phyloP scores from a whole-genome alignment of 2,888 invertebrate genomes.

The Deilephila porcellus region DNA sequence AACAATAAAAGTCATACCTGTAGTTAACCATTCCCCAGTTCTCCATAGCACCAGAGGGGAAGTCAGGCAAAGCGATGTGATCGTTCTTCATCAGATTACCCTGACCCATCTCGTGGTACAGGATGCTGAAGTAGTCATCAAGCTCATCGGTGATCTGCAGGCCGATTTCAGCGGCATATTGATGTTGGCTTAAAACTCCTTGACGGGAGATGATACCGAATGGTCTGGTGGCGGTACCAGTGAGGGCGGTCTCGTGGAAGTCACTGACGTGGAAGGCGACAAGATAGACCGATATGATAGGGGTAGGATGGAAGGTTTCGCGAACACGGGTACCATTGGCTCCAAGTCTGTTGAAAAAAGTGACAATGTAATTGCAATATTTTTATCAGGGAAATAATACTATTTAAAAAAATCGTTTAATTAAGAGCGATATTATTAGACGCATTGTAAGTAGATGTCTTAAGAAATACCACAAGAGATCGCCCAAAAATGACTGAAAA shows the following conservation, averaged over 20 bases:
- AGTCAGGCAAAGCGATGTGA: slow-evolving; percentile 91
- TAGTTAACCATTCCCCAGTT: slow-evolving; percentile 94
- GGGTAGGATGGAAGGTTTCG: slow-evolving; percentile 84
- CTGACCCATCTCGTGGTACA: slow-evolving; percentile 83
- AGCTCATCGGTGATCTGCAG: slow-evolving; percentile 77
- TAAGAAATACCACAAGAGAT: no score
- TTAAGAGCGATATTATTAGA: no score
- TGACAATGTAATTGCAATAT: no score
- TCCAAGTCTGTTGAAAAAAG: slow-evolving; percentile 41
- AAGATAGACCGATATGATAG: slow-evolving; percentile 91
- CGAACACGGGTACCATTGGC: slow-evolving; percentile 50
- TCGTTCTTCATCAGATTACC: slow-evolving; percentile 84
- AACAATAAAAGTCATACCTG: slow-evolving; percentile 69
- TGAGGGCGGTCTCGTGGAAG: slow-evolving; percentile 75
- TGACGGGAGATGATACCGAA: slow-evolving; percentile 74
- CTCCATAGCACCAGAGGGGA: slow-evolving; percentile 92
- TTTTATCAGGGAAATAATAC: neutral
- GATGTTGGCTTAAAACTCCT: slow-evolving; percentile 67
- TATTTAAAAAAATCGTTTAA: neutral
- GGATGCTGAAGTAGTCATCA: slow-evolving; percentile 83
- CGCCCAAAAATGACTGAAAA: no score
- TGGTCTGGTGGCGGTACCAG: slow-evolving; percentile 58
- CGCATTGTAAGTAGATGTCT: no score
- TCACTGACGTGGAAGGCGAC: slow-evolving; percentile 94
- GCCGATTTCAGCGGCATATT: slow-evolving; percentile 78